phyloP scores from a whole-genome alignment of 2,888 invertebrate genomes.

The Keiferia lycopersicella region DNA sequence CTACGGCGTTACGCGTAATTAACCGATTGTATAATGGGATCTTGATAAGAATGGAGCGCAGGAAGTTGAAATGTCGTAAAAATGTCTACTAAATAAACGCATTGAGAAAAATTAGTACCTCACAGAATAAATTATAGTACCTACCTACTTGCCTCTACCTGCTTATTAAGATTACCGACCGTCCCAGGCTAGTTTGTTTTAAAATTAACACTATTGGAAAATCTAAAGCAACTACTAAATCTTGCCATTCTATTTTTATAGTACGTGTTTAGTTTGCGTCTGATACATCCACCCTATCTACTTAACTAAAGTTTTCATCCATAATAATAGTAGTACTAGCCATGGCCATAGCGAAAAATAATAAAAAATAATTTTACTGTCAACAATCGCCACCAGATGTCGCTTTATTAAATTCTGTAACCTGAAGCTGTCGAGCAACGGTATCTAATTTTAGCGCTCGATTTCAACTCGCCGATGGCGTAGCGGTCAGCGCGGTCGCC shows the following conservation, averaged over 20 bases:
- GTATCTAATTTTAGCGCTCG: slow-evolving; percentile 29
- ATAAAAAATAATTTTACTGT: slow-evolving; percentile 30
- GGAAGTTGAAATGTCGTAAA: slow-evolving; percentile 9
- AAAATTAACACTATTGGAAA: too few species aligned
- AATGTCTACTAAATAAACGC: not conserved
- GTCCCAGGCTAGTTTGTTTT: too few species aligned
- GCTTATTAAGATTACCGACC: too few species aligned
- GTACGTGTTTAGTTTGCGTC: too few species aligned
- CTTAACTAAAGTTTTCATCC: not conserved
- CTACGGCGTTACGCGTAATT: not conserved
- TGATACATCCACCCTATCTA: too few species aligned
- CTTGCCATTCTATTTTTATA: too few species aligned
- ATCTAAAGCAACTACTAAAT: not conserved
- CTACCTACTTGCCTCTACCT: too few species aligned
- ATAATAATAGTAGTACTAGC: too few species aligned
- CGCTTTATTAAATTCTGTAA: slow-evolving; percentile 37
- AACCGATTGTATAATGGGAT: slow-evolving; percentile 5
- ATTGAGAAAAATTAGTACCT: not conserved
- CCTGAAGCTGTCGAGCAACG: slow-evolving; percentile 4
- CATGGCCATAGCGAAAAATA: not conserved
- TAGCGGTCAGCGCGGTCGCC: slow-evolving; percentile 27
- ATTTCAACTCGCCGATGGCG: slow-evolving; percentile 32
- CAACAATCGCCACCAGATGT: slow-evolving; percentile 48
- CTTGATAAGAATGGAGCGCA: slow-evolving; percentile 27
- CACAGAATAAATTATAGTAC: too few species aligned